Percentiles rank a stretch among this genome's conserved stretches.
These are phyloP conservation scores for Orussus abietinus DNA, from an alignment of 1,140 invertebrate species.

Conservation along the genomic window DNA sequence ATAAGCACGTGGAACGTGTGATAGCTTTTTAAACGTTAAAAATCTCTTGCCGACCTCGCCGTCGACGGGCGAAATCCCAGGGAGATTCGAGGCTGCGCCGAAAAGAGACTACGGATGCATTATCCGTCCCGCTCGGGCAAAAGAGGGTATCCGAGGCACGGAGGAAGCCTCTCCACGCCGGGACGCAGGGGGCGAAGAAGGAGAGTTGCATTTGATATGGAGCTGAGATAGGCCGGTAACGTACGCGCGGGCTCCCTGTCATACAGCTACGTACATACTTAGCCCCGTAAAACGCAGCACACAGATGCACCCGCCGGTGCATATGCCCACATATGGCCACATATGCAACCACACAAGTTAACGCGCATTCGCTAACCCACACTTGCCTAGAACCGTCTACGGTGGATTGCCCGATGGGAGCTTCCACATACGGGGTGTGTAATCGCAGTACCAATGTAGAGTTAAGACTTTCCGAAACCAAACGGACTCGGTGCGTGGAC, in stretches of 20 bases:
- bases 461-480: too few species aligned
- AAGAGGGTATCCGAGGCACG: too few species aligned
- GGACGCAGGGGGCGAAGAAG: constrained; percentile 26
- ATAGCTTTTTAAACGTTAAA: too few species aligned
- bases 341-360: too few species aligned
- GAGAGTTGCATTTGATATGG: constrained; percentile 50
- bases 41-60: too few species aligned
- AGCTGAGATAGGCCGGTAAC: constrained; percentile 48
- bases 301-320: constrained; percentile 7
- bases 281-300: constrained; percentile 15
- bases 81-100: too few species aligned
- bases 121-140: too few species aligned
- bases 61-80: too few species aligned
- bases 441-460: constrained; percentile 14
- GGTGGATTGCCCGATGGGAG: constrained; percentile 14
- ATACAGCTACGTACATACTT: constrained; percentile 26
- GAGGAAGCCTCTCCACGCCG: too few species aligned
- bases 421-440: constrained; percentile 1
- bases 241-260: constrained; percentile 44
- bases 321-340: constrained; percentile 13
- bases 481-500: too few species aligned
- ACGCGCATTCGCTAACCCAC: constrained; percentile 2
- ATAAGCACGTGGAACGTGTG: too few species aligned
- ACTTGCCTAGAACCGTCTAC: constrained; percentile 15
- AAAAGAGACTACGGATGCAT: too few species aligned